Percentiles rank a stretch among this genome's conserved stretches.
phyloP scores from a whole-genome alignment of 2,113 vertebrate species.

The Poeciliopsis occidentalis region DNA sequence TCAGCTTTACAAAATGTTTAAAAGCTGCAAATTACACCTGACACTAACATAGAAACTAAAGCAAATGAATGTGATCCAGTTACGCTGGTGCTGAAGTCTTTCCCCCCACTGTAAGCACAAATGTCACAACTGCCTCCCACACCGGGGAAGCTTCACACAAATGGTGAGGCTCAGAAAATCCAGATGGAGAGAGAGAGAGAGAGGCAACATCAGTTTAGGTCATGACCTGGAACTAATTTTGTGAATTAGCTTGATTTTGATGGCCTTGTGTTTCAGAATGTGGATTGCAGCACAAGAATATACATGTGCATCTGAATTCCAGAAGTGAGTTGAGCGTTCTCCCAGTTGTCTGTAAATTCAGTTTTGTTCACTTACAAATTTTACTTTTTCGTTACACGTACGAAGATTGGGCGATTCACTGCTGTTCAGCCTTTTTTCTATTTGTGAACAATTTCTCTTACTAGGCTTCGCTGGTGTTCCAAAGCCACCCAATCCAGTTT shows the following conservation, averaged over 20 bases:
- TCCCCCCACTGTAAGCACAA: slow-evolving; percentile 12
- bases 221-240: slow-evolving; percentile 63
- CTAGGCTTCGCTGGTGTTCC: too few species aligned
- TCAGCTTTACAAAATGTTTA: slow-evolving; percentile 9
- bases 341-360: neutral
- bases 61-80: slow-evolving; percentile 23
- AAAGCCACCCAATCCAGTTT: too few species aligned
- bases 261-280: slow-evolving; percentile 32
- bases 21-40: slow-evolving; percentile 1
- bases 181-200: slow-evolving; percentile 48
- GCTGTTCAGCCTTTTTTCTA: too few species aligned
- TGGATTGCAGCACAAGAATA: slow-evolving; percentile 12
- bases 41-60: slow-evolving; percentile 9
- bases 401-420: too few species aligned
- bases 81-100: slow-evolving; percentile 35
- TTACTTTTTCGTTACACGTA: neutral
- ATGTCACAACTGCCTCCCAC: slow-evolving; percentile 42
- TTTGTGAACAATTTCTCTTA: too few species aligned
- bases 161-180: slow-evolving; percentile 50
- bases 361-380: neutral
- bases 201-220: slow-evolving; percentile 44
- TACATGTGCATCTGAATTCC: slow-evolving; percentile 5
- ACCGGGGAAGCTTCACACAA: slow-evolving; percentile 38
- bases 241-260: slow-evolving; percentile 48
- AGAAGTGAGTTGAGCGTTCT: neutral